These are phyloP conservation scores for Tachina grossa DNA, from an alignment of 2,888 invertebrate species.

Conservation along the genomic window DNA sequence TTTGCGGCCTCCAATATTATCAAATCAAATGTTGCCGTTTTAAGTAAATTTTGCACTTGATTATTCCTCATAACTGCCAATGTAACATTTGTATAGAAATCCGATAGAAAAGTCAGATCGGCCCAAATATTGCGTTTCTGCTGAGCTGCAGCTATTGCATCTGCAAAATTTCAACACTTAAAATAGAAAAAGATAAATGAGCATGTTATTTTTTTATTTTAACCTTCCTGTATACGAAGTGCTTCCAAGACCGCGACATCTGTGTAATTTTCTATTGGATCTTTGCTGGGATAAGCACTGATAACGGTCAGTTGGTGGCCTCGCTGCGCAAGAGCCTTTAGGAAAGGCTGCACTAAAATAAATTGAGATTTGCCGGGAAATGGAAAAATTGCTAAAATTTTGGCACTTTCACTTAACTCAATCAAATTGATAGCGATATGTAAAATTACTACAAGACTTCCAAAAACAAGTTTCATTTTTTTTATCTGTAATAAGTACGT, in stretches of 20 bases:
- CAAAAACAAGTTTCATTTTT: slow-evolving; percentile 20
- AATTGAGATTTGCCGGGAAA: slow-evolving; percentile 77
- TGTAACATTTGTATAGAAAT: background rate
- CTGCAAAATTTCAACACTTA: slow-evolving; percentile 6
- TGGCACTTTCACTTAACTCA: slow-evolving; percentile 49
- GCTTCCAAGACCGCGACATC: slow-evolving; percentile 72
- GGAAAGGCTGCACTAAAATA: slow-evolving; percentile 75
- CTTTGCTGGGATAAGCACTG: slow-evolving; percentile 77
- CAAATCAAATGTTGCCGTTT: slow-evolving; percentile 79
- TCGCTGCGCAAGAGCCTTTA: slow-evolving; percentile 77
- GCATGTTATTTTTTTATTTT: background rate
- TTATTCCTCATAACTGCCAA: slow-evolving; percentile 61
- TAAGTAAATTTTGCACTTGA: slow-evolving; percentile 73
- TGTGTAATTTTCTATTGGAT: slow-evolving; percentile 74
- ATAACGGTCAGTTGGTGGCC: slow-evolving; percentile 82
- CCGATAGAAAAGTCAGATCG: slow-evolving; percentile 24
- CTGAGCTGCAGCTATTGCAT: slow-evolving; percentile 75
- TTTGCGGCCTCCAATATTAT: slow-evolving; percentile 79
- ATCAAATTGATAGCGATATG: slow-evolving; percentile 19
- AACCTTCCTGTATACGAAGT: slow-evolving; percentile 53
- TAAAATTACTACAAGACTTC: background rate
- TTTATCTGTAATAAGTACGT: background rate
- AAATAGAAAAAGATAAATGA: background rate
- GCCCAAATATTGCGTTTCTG: slow-evolving; percentile 73
- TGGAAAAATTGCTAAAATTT: slow-evolving; percentile 72